These are phyloP conservation scores for Pao palembangensis DNA, from an alignment of 2,113 vertebrate genomes.

Conservation along the genomic window DNA sequence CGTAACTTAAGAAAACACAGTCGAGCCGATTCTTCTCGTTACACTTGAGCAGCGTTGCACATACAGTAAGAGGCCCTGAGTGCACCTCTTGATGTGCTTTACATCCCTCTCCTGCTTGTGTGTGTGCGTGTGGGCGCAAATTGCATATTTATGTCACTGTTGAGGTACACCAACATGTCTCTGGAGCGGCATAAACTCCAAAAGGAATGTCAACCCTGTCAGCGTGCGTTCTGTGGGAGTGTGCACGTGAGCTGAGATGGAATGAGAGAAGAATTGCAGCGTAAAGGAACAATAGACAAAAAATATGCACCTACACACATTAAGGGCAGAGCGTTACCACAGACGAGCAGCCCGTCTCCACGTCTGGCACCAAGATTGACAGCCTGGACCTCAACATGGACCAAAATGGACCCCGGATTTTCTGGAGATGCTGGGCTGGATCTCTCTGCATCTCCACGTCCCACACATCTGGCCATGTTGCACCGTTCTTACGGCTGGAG, in stretches of 20 bases:
- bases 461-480: conserved; percentile 40
- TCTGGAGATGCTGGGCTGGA: conserved; percentile 36
- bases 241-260: neutral
- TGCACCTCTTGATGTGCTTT: neutral
- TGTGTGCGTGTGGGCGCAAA: conserved; percentile 6
- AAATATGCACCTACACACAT: neutral
- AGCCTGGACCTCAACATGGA: conserved; percentile 32
- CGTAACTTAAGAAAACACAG: no score
- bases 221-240: neutral
- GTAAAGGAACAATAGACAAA: neutral
- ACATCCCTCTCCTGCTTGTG: neutral
- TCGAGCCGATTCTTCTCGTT: no score
- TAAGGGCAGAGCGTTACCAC: conserved; percentile 18
- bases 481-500: conserved; percentile 24
- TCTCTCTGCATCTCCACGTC: conserved; percentile 50
- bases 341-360: conserved; percentile 36
- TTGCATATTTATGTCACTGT: neutral
- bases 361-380: conserved; percentile 31
- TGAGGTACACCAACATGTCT: neutral
- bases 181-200: neutral
- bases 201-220: conserved; percentile 8
- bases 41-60: neutral
- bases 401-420: conserved; percentile 30
- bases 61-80: neutral
- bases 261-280: neutral